Evolutionary conservation across 2,888 invertebrate genomes (phyloP), one percentile per base, ranked within the genome.

Genomic region (Meganola albula): DNA sequence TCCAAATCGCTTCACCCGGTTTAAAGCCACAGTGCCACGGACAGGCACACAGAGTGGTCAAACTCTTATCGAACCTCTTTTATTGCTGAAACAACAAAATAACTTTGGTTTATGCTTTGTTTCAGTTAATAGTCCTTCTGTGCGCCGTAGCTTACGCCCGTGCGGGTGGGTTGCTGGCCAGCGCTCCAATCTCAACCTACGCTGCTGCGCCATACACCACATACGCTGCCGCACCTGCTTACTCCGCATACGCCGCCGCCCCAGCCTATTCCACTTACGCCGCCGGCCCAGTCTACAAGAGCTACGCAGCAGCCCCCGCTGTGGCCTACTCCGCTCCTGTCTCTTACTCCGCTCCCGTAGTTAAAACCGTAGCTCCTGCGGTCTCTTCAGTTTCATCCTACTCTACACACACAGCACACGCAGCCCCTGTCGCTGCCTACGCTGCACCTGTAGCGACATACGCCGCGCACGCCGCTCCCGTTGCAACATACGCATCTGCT

Each of bases 141-240:
- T 82, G 89, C 58, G 71, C 84, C 45, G 72, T 90, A 67, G 88
- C 88, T 34, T 77, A 80, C 28, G 88, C 84, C 51, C 85, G 77
- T 57, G 90, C 90, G 47, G 90, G 90, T 37, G 58, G 78, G 28
- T 54, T 89, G 9, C 49, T 62, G 38, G 67, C 69, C 38, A 44
- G 52, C 11, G 53, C 47, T 12, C 56, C 58, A 29, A 33, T 47
- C 27, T 20, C 12, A 27, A 57, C 78, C 58, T 5, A 7, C 2
- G 64, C 71, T 36, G 37, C 52, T 10, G 40, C 37, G 38, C 53
- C 34, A 49, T 51, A 43, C 71, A 82, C 29, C 75, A 85, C 27
- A 67, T 78, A 18, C 2, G 24, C 28, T 24, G 48, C 47, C 5
- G 40, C 49, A 4, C 24, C 42, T 7, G 30, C 38, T 1, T 35